Conservation (phyloP, 2,888 invertebrate species). For the Monoplex corrugatus region DNA sequence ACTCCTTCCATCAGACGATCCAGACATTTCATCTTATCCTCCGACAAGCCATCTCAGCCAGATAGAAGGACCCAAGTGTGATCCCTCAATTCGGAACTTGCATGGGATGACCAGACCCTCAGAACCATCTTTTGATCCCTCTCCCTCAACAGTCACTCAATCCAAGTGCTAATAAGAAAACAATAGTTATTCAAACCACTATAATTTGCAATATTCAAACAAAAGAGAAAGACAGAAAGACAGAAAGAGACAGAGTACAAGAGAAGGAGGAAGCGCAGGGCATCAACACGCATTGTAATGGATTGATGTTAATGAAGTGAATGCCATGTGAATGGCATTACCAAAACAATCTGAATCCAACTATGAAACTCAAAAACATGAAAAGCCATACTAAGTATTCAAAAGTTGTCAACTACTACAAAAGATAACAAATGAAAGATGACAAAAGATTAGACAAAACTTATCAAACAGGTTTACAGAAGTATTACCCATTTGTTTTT, state of each 20-base stretch:
- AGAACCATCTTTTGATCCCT: conserved; percentile 50
- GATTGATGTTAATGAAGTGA: no score
- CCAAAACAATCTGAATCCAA: no score
- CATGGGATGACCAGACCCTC: conserved; percentile 45
- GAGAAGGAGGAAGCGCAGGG: neutral
- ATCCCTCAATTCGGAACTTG: conserved; percentile 34
- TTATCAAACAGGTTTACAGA: no score
- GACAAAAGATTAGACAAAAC: no score
- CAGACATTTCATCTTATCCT: neutral
- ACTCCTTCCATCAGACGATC: no score
- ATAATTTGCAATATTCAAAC: conserved; percentile 15
- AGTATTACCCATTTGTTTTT: no score
- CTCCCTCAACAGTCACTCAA: conserved; percentile 46
- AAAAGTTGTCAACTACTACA: no score
- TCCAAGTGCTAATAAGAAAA: conserved; percentile 50
- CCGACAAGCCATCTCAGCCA: conserved; percentile 5
- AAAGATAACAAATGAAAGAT: no score
- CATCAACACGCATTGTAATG: no score
- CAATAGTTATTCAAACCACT: conserved; percentile 47
- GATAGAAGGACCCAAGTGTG: conserved; percentile 29
- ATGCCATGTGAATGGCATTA: no score
- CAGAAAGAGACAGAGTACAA: neutral
- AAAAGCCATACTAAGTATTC: no score
- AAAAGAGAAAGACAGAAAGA: neutral
- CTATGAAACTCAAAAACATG: no score